Evolutionary conservation across 2,888 invertebrate species (phyloP).

Genomic region (Dilophus febrilis): DNA sequence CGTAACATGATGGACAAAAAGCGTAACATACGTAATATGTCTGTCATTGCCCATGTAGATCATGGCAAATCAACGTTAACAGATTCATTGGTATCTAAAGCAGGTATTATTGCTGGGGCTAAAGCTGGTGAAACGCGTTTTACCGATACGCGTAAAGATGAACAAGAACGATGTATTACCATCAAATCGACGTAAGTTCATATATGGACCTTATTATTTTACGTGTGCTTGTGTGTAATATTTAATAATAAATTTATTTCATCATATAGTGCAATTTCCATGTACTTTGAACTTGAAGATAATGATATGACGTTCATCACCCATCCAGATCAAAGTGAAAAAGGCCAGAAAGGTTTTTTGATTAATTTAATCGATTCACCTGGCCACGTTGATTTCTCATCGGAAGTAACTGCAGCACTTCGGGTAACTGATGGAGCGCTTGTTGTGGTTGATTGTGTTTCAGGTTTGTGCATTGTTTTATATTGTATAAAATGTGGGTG

Average conservation of each 20-base stretch:
- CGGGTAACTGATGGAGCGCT: slow-evolving; percentile 99
- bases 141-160: slow-evolving; percentile 98
- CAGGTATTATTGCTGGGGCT: slow-evolving; percentile 97
- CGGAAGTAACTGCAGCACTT: slow-evolving; percentile 98
- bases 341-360: slow-evolving; percentile 86
- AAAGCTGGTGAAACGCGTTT: slow-evolving; percentile 98
- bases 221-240: not conserved
- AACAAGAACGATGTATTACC: slow-evolving; percentile 99
- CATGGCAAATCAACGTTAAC: slow-evolving; percentile 99
- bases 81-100: slow-evolving; percentile 98
- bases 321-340: slow-evolving; percentile 77
- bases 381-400: slow-evolving; percentile 99
- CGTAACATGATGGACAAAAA: slow-evolving; percentile 99
- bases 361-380: slow-evolving; percentile 99
- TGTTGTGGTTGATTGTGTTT: slow-evolving; percentile 99
- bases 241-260: not conserved
- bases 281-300: slow-evolving; percentile 94
- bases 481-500: too few relatives aligned
- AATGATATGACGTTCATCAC: slow-evolving; percentile 91
- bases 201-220: not conserved
- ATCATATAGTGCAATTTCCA: slow-evolving; percentile 78
- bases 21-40: slow-evolving; percentile 99
- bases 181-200: slow-evolving; percentile 95
- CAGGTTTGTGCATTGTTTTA: slow-evolving; percentile 50
- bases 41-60: slow-evolving; percentile 99